phyloP scores from a whole-genome alignment of 2,113 vertebrate genomes.

The Pyxicephalus adspersus region DNA sequence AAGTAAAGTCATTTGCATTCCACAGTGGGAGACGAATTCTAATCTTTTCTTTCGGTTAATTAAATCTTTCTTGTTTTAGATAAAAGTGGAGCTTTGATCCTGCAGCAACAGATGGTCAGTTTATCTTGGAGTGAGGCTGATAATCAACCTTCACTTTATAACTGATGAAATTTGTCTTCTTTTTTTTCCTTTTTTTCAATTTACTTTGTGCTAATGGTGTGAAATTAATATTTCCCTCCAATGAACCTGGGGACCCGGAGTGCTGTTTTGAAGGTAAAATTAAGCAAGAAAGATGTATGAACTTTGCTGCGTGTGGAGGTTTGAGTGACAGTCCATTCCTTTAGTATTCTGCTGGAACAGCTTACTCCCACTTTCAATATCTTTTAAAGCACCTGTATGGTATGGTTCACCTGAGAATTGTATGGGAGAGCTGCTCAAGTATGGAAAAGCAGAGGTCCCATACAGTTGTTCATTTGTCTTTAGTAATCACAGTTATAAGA shows the following conservation, averaged over 20 bases:
- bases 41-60: conserved; percentile 42
- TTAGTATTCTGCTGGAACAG: too few relatives aligned
- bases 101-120: neutral
- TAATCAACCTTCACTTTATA: conserved; percentile 17
- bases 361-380: too few relatives aligned
- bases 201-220: conserved; percentile 11
- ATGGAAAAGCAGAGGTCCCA: too few relatives aligned
- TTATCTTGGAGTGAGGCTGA: conserved; percentile 14
- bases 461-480: neutral
- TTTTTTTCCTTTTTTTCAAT: conserved; percentile 22
- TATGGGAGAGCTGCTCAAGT: too few relatives aligned
- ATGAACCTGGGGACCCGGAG: neutral
- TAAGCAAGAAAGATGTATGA: neutral
- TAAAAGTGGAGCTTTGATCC: conserved; percentile 26
- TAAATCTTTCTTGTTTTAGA: conserved; percentile 30
- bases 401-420: too few relatives aligned
- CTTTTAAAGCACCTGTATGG: too few relatives aligned
- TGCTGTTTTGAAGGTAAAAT: neutral
- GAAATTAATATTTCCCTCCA: neutral
- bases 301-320: neutral
- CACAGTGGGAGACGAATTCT: neutral
- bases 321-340: too few relatives aligned
- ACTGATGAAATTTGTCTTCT: conserved; percentile 15
- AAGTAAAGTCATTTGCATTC: conserved; percentile 34
- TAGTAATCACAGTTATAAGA: too few relatives aligned